Conservation (phyloP, 2,888 invertebrate species). For the Ypsolopha sequella region DNA sequence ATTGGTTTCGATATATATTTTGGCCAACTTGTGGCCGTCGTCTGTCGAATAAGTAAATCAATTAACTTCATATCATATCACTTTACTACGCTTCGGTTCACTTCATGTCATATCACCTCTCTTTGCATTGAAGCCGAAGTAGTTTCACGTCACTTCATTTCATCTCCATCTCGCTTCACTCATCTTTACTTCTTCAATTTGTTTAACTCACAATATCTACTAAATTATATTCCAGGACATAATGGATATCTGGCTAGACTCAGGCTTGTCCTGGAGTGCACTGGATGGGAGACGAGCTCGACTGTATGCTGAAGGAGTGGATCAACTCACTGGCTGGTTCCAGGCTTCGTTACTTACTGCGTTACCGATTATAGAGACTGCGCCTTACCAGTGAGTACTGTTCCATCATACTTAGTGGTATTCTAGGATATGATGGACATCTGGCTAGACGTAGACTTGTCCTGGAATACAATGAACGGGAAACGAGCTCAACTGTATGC, state of each 20-base stretch:
- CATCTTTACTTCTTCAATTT: no score
- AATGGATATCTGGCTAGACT: conserved; percentile 99
- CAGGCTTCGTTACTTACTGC: conserved; percentile 96
- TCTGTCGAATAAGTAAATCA: no score
- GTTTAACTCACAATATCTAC: no score
- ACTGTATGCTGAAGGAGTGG: conserved; percentile 93
- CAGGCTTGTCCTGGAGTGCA: conserved; percentile 97
- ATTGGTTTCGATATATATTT: no score
- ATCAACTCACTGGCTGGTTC: conserved; percentile 99
- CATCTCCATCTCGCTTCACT: no score
- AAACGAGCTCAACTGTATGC: conserved; percentile 86
- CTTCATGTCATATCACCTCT: no score
- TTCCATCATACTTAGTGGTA: no score
- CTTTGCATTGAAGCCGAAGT: no score
- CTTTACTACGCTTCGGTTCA: no score
- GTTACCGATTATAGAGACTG: conserved; percentile 77
- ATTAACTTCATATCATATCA: no score
- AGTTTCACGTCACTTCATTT: no score
- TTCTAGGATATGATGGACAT: conserved; percentile 94
- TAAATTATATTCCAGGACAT: conserved; percentile 87
- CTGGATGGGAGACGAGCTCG: conserved; percentile 76
- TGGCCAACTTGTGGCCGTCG: no score
- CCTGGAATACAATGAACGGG: conserved; percentile 88
- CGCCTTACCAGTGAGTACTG: conserved; percentile 80
- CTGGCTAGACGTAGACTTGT: conserved; percentile 98